Conservation (phyloP, 2,113 vertebrate species). For the Cephalophus harveyi region DNA sequence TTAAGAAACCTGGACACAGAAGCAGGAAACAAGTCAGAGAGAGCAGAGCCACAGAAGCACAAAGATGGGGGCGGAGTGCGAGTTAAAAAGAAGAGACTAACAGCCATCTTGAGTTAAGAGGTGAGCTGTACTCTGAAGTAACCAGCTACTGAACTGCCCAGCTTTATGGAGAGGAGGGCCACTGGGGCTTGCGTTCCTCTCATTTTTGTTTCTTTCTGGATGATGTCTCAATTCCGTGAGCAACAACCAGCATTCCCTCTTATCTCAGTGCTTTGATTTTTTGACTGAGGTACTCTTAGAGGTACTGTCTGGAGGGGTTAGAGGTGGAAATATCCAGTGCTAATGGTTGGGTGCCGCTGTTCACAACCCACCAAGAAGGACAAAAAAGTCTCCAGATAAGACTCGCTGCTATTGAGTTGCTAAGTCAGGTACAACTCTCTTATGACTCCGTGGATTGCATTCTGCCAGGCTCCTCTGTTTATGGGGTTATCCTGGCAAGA, state of each 20-base stretch:
- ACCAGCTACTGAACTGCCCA: background rate
- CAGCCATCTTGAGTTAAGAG: background rate
- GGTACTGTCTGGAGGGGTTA: background rate
- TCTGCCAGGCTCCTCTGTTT: background rate
- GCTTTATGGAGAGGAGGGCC: rapidly evolving
- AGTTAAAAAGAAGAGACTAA: background rate
- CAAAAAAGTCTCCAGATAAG: background rate
- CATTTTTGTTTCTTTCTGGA: background rate
- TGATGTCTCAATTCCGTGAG: background rate
- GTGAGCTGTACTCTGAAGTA: background rate
- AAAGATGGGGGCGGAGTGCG: no score
- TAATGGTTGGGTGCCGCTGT: background rate
- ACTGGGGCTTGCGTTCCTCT: background rate
- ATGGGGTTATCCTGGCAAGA: background rate
- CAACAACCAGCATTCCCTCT: background rate
- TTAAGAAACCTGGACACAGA: background rate
- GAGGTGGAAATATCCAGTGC: background rate
- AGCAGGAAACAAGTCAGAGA: background rate
- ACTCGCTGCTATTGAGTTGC: background rate
- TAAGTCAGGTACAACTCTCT: background rate
- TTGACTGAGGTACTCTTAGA: background rate
- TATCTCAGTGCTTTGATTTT: background rate
- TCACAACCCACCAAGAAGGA: background rate
- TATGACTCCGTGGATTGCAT: background rate
- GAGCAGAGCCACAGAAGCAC: background rate